Base-by-base conservation (phyloP, 2,888 invertebrate species). In the Tinea semifulvella region DNA sequence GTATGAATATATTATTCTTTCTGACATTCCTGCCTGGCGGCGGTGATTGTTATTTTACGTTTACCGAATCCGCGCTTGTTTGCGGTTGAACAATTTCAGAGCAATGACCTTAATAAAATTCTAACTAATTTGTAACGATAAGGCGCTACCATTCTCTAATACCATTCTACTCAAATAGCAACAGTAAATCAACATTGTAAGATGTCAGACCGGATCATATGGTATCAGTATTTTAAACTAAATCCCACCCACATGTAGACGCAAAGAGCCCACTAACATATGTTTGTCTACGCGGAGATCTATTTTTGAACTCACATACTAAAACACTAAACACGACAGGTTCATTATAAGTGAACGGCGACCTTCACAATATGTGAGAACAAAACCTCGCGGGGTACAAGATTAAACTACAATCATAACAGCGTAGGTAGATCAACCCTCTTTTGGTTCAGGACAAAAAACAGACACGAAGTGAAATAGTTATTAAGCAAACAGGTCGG, bases 31-130 rank as follows among this genome's bases (percentile, higher is more conserved):
- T 61, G 65, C 68, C 57, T 10, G 57, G 60, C 51, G 58, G 63
- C 66, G 53, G 62, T 40, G 22, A 56, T 65, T 57, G 67, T 70
- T 70, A 64, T 69, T 69, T 68, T 65, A 65, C 65, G 63, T 68
- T 70, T 69, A 66, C 69, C 67, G 63, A 68, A 66, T 59, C 40
- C n/a, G n/a, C n/a, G n/a, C 31, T 62, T 64, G 63, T 70, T 67
- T 64, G 63, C 66, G 40, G 40, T 40, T 61, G 57, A 66, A 60
- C 63, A 59, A 65, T 62, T 63, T 56, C 61, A 54, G 73, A 66
- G 63, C 68, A 62, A 68, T 75, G 74, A 75, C 74, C 74, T 69
- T 68, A 56, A 38, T 18, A 31, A n/a, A n/a, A n/a, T 7, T 26
- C 11, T 26, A 26, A 26, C 26, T 31, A 13, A 31, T 31, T 31